Evolutionary conservation across 2,797 vertebrate species (phyloP), one percentile per base, ranked within the genome.

Genomic region (Bradypodion pumilum): DNA sequence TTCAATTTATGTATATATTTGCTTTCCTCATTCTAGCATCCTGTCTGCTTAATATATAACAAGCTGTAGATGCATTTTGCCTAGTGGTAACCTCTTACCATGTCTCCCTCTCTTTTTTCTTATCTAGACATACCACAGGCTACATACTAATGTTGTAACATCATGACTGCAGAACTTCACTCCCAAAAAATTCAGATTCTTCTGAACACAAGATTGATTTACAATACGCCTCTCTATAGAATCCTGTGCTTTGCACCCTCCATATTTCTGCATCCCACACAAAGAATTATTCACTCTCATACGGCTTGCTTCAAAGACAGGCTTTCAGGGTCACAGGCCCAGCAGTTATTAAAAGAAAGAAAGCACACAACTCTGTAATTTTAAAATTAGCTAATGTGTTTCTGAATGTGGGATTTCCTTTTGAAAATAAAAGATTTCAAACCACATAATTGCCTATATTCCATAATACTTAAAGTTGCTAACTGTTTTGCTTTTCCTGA

Each of bases 141-240:
- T 84, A 89, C 85, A 89, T n/a, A 91, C 56, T 75, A 83, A 82
- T 85, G 42, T 59, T 89, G 86, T 70, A 89, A 88, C 83, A 86
- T 76, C 76, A 16, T 85, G 83, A 65, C 83, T 80, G 7, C 29
- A 42, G 72, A 83, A 77, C 10, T 85, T 62, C 44, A 32, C 86
- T 88, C 89, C 89, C 91, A 84, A 80, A 81, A 73, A 91, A 90
- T 84, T 80, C 83, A 19, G 74, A 80, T 81, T 90, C 90, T 90
- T 74, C 44, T 70, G 87, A 90, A 91, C 86, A 89, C 79, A 66
- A 63, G 73, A 87, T 89, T 40, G 7, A 88, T 92, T 92, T 88
- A 89, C 82, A 93, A 70, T 78, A 83, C 88, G 63, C 79, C 80
- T 35, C 32, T n/a, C 86, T 85, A 52, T 69, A 85, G 63, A 73